Base-by-base conservation (phyloP, 30 jellyfish, hydroid and myxozoan species). In the Hydractinia echinata region DNA sequence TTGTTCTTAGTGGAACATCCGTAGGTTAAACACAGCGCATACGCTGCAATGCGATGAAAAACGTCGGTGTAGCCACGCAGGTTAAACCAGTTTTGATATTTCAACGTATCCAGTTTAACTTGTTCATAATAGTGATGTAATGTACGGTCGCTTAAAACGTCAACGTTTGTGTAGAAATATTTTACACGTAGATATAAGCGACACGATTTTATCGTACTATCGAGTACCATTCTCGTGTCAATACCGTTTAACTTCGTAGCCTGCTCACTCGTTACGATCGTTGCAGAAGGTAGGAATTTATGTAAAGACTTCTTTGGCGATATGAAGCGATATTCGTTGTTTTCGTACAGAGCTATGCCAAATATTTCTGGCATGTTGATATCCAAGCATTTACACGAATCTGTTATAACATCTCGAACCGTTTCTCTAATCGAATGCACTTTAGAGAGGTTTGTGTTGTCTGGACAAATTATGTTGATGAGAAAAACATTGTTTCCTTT, bases 291-390 rank as follows among this genome's bases (percentile, higher is more conserved):
- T 71, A 71, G 61, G 51, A 71, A 71, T 71, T 71, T 71, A 52
- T 71, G 15, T 15, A 71, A 71, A 20, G 44, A 30, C 50, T 71
- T 71, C 53, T 52, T 11, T 20, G 55, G 60, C 9, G 81, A 71
- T n/a, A 71, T 71, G 6, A 71, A 71, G n/a, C 81, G 81, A 71
- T 71, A 71, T 71, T 71, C 81, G 81, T 71, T 71, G 51, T 71
- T 20, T 71, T 71, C 81, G 16, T 71, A 50, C 50, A 71, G 66
- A 6, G 81, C 81, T 71, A 71, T 50, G 8, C 81, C 81, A 71
- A 71, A 71, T 52, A 71, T 8, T 8, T 71, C 81, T 20, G 81
- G 60, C 10, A 8, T 54, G 60, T 11, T 71, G 61, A 71, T 71
- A 0, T 15, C 53, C 66, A 71, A 71, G 18, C 50, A 30, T 71